Evolutionary conservation across 2,113 vertebrate species (phyloP), one percentile per base, ranked within the genome.

Genomic region (Plecotus auritus): DNA sequence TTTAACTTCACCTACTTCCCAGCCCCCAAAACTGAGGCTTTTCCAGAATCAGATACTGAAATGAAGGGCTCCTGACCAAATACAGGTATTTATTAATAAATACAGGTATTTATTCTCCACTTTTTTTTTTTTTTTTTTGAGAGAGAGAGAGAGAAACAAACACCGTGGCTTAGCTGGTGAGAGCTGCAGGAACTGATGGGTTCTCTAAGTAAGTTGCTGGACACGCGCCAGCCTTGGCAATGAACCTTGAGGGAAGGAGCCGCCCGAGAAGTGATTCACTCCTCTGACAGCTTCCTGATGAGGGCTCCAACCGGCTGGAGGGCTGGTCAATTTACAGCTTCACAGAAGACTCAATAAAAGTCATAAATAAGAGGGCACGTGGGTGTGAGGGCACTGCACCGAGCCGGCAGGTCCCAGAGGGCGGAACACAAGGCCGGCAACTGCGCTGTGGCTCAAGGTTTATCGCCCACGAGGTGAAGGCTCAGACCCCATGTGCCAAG

Each of bases 321-420:
- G 30, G 30, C 3, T 73, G 85, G 84, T 64, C 70, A 90, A 88
- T 91, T 86, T 67, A 92, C 3, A 30, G 47, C 78, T 83, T 61
- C 45, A 42, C 32, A 64, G 61, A 74, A 93, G 73, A 94, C 88
- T 85, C 81, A 45, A 59, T 74, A 88, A 83, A 78, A 96, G 35
- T 12, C 70, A 85, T 59, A 96, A 97, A 93, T 90, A 81, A 96
- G 90, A 88, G 77, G 77, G 37, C 70, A 85, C 7, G 22, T 49
- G 28, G 42, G 86, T 69, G 20, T 77, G 91, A 97, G 87, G 8
- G 4, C 40, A 37, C 56, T 69, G 30, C 72, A 82, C 8, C 1
- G 59, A 73, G 91, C 74, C 16, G 1, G 20, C 83, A 37, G 74
- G 85, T 67, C 93, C 70, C 92, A 85, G 84, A 59, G 0, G 23